Base-by-base conservation (phyloP, 2,113 vertebrate species). In the Oplegnathus fasciatus region DNA sequence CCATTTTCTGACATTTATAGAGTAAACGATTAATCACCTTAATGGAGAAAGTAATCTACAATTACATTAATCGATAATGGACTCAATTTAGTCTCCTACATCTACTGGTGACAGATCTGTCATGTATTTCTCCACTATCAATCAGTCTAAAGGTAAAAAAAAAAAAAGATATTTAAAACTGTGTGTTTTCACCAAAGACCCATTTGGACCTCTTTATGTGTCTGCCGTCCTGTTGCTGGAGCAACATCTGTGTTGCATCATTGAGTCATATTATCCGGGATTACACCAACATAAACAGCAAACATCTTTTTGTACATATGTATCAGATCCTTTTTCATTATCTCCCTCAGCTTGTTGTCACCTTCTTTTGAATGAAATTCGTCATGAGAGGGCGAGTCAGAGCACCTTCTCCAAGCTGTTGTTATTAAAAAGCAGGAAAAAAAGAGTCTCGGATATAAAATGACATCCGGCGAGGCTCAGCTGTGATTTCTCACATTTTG, bases 261-360 rank as follows among this genome's bases (percentile, higher is more conserved):
- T 2, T 67, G 68, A n/a, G 22, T 28, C 30, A 40, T 66, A 65
- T 50, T 66, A 50, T 34, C 22, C 32, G 42, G 40, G 70, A 77
- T 80, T n/a, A 50, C 54, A 77, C 58, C 67, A 80, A 46, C 54
- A 52, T 34, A 64, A 77, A 73, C n/a, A 44, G 28, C 37, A 40
- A 64, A 26, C 11, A 32, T 54, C 2, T 44, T 77, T 76, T 81
- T 40, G 32, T 73, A 9, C 61, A 40, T n/a, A 46, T 42, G 44
- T 11, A 71, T 30, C 54, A 11, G 30, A 68, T 55, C 22, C 46
- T 66, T 55, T 74, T 26, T 75, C 50, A 78, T 86, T 73, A 65
- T 80, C 67, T 67, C 4, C 71, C 73, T 71, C 73, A 71, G 71
- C 65, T 57, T 75, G 30, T n/a, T 28, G 34, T 65, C 80, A 24